Evolutionary conservation across 2,113 vertebrate genomes (phyloP), one percentile per base, ranked within the genome.

Genomic region (Aldabrachelys gigantea): DNA sequence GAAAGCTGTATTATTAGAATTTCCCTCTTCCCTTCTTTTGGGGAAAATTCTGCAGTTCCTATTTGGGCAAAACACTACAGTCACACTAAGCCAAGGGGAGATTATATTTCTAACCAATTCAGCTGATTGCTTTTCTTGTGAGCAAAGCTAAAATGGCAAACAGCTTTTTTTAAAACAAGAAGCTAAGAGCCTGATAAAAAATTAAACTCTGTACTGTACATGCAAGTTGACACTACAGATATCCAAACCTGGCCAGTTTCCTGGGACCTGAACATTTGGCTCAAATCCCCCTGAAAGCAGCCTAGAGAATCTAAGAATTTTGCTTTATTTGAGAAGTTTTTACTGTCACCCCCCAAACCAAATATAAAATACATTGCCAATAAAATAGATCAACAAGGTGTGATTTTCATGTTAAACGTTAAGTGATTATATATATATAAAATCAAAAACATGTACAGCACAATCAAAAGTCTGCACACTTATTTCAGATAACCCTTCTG

Each of bases 211-310:
- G 96, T 86, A 38, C 91, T 87, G 88, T 97, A 96, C 54, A 91
- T 96, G 96, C 96, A 95, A 91, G 81, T 29, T 93, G 96, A 96
- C 95, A 94, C 21, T 87, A 86, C 89, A 91, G 94, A 88, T 41
- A 96, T 92, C 85, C 92, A 95, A 83, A 87, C 89, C 93, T 94
- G 95, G 92, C 87, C 95, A 85, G 3, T 89, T 96, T 97, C 91
- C 95, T 97, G 94, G 91, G 94, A 97, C 82, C 89, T 84, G 91
- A 95, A 91, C 80, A 59, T 83, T 97, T 97, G 94, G 85, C 92
- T 95, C 83, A 89, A 91, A 92, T 95, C 82, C 87, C 90, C 88
- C 62, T 85, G 92, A 78, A 90, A 95, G 89, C 82, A 95, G 90
- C 87, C 72, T 72, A 52, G 22, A 95, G 89, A 65, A 84, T 93